Evolutionary conservation across 2,797 vertebrate species (phyloP), one percentile per base, ranked within the genome.

Genomic region (Dallia pectoralis): DNA sequence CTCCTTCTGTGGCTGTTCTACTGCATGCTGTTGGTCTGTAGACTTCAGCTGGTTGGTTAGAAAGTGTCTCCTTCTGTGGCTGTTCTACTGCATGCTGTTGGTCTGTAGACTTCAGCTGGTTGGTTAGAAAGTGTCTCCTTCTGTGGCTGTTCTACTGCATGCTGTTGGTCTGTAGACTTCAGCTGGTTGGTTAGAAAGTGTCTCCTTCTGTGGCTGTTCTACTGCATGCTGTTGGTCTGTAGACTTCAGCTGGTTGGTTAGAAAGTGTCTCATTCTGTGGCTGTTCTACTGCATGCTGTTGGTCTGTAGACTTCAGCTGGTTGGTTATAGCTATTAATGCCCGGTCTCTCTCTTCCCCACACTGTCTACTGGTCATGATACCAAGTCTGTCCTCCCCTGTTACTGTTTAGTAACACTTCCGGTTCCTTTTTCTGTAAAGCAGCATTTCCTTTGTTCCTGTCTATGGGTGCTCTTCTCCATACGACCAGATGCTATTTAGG

Each of bases 101-200:
- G 22, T 12, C 36, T 62, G 9, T 29, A 15, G 29, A 29, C 27
- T 61, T 15, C 4, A 5, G 18, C 3, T 7, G n/a, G 49, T 56
- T 70, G 2, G 15, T 61, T 72, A 77, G 66, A 74, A 77, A 48
- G 71, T 40, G 78, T 68, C 74, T 22, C 64, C 56, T 18, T 3
- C 48, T 49, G 0, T 3, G 22, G 56, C 3, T 30, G 59, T 27
- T 63, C 27, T 63, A 27, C 12, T 16, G 15, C 15, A 5, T 53
- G 66, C 77, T 73, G 19, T 67, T 47, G 22, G 22, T 12, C 36
- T 62, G 9, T 29, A 15, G 29, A 29, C 27, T 61, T 15, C 4
- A 5, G 18, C 3, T 7, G n/a, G 49, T 56, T 70, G 2, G 15
- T 61, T 72, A 77, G 66, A 74, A 77, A 48, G 71, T 40, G 78